Evolutionary conservation across 2,888 invertebrate genomes (phyloP).

Genomic region (Spisula solida): DNA sequence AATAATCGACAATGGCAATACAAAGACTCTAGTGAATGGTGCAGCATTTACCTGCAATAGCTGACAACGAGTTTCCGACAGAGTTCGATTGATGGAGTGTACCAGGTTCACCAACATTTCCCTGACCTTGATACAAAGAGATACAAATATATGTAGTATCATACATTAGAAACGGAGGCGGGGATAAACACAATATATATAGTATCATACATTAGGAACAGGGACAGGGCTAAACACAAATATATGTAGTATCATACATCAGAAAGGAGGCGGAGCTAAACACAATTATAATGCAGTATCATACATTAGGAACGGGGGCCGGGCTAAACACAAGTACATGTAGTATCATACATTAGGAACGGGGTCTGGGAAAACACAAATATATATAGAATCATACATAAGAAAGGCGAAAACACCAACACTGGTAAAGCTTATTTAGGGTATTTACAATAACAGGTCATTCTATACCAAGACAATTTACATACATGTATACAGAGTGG

Average conservation of each 20-base stretch:
- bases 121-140: conserved; percentile 61
- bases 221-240: too few species aligned
- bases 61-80: conserved; percentile 66
- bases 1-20: conserved; percentile 33
- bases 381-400: too few species aligned
- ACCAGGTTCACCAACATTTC: conserved; percentile 54
- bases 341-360: background rate
- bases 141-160: background rate
- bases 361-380: too few species aligned
- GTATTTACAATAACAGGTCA: background rate
- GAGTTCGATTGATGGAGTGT: conserved; percentile 64
- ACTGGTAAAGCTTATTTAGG: background rate
- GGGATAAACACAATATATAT: too few species aligned
- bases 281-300: too few species aligned
- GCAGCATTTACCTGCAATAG: conserved; percentile 66
- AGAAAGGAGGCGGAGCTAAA: background rate
- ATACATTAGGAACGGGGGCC: too few species aligned
- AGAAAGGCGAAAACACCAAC: background rate
- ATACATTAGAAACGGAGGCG: background rate
- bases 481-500: too few species aligned
- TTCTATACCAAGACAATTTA: background rate
- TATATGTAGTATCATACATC: background rate
- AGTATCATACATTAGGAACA: too few species aligned
- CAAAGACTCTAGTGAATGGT: conserved; percentile 31
- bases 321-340: conserved; percentile 5